phyloP scores from a whole-genome alignment of 2,888 invertebrate species.

The Ryuthela nishihirai region DNA sequence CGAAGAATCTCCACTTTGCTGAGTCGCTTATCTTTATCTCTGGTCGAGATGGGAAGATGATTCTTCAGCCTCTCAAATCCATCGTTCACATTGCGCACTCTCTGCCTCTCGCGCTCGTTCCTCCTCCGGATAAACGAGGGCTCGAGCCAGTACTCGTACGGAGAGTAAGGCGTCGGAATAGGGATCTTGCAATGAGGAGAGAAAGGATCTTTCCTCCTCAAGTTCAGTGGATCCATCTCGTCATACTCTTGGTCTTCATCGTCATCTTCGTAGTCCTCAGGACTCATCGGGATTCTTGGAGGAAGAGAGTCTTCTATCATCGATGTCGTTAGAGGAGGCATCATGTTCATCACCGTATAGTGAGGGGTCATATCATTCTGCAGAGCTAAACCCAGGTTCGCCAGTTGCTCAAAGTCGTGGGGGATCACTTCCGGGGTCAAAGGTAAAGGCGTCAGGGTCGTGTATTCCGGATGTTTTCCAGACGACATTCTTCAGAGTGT shows the following conservation, averaged over 20 bases:
- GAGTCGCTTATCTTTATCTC: constrained; percentile 43
- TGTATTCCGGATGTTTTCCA: constrained; percentile 33
- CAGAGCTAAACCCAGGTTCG: constrained; percentile 15
- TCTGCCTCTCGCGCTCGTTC: constrained; percentile 50
- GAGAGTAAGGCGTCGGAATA: constrained; percentile 43
- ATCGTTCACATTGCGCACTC: constrained; percentile 51
- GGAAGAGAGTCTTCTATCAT: background rate
- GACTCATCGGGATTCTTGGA: constrained; percentile 6
- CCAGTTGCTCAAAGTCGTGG: constrained; percentile 32
- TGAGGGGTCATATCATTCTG: constrained; percentile 20
- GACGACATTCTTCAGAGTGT: constrained; percentile 22
- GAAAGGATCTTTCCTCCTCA: constrained; percentile 48
- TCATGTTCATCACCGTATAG: constrained; percentile 24
- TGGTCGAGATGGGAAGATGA: constrained; percentile 45
- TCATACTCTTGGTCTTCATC: constrained; percentile 24
- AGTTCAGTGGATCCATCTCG: no score
- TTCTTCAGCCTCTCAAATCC: constrained; percentile 49
- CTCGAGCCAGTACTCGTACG: constrained; percentile 37
- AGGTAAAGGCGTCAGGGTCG: constrained; percentile 30
- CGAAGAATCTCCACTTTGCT: constrained; percentile 51
- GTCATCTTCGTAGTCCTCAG: constrained; percentile 15
- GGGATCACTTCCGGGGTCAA: constrained; percentile 30
- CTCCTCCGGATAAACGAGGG: constrained; percentile 47
- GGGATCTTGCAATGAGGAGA: constrained; percentile 49
- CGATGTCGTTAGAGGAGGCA: background rate